Conservation (phyloP, 2,888 invertebrate species). For the Eupithecia vulgata region DNA sequence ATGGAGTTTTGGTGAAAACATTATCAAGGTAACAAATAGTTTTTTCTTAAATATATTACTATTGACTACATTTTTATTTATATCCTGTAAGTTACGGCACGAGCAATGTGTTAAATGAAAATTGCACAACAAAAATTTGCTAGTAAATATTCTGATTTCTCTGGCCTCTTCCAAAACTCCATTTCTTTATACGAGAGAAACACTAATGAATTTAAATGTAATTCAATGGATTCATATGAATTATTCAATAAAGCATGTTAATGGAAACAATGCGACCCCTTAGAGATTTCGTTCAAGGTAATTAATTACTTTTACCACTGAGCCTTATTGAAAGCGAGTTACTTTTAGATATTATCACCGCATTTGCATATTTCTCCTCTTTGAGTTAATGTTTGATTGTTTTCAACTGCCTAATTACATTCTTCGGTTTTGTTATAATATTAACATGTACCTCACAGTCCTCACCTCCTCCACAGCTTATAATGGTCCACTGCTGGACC, state of each 20-base stretch:
- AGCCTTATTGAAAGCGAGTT: conserved; percentile 40
- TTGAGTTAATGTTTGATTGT: background rate
- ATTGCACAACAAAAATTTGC: background rate
- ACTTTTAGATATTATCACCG: conserved; percentile 16
- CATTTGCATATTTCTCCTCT: conserved; percentile 14
- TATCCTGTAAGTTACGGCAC: too few relatives aligned
- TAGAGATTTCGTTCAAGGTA: conserved; percentile 64
- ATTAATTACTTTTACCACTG: conserved; percentile 66
- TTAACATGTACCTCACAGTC: too few relatives aligned
- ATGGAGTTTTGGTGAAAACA: background rate
- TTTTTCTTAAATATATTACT: background rate
- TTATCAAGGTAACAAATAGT: background rate
- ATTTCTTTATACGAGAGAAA: conserved; percentile 43
- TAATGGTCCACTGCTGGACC: too few relatives aligned
- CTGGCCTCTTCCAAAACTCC: conserved; percentile 17
- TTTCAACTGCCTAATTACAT: background rate
- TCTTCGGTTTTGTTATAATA: background rate
- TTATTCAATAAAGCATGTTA: conserved; percentile 76
- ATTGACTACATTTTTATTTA: too few relatives aligned
- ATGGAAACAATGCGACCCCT: conserved; percentile 72
- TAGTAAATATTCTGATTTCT: background rate
- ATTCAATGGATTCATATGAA: conserved; percentile 81
- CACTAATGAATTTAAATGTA: conserved; percentile 77
- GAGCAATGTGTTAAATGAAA: background rate
- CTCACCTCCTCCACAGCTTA: too few relatives aligned